Evolutionary conservation across 2,888 invertebrate species (phyloP), one percentile per base, ranked within the genome.

Genomic region (Tanypteryx hageni): DNA sequence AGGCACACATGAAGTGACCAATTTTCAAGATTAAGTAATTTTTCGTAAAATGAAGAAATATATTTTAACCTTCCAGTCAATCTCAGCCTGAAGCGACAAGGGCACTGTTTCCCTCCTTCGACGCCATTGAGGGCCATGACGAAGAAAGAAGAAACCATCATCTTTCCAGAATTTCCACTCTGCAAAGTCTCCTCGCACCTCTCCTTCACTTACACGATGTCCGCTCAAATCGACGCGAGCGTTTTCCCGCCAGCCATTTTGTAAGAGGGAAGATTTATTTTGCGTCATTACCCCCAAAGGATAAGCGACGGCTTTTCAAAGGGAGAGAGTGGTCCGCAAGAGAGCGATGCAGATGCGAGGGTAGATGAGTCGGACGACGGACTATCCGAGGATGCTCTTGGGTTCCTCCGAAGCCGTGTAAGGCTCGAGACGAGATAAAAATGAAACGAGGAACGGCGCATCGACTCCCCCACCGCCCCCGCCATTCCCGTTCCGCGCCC

Each of bases 281-380:
- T 11, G n/a, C 68, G 0, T 68, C 68, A 31, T 10, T 27, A 1
- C 14, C n/a, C 61, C 10, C 31, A 8, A 61, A 61, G 16, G 31
- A 61, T 64, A 61, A 86, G 11, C n/a, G 85, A 85, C 56, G 85
- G 59, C 59, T 59, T 58, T 58, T 85, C 85, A 85, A 85, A 22
- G 10, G 59, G 11, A 16, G 64, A 7, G 64, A 8, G 64, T 18
- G 18, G 68, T 68, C 68, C 9, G 68, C 68, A 44, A 44, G 44
- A 44, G 44, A 44, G 44, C 44, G 44, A 44, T 85, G 44, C 16
- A 44, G 59, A 85, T 58, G 22, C 57, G 44, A 22, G n/a, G n/a
- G n/a, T n/a, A n/a, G n/a, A n/a, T n/a, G n/a, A n/a, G n/a, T n/a
- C n/a, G n/a, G n/a, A n/a, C n/a, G n/a, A n/a, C n/a, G n/a, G n/a